Conservation (phyloP, 2,888 invertebrate species). For the Coleophora deauratella region DNA sequence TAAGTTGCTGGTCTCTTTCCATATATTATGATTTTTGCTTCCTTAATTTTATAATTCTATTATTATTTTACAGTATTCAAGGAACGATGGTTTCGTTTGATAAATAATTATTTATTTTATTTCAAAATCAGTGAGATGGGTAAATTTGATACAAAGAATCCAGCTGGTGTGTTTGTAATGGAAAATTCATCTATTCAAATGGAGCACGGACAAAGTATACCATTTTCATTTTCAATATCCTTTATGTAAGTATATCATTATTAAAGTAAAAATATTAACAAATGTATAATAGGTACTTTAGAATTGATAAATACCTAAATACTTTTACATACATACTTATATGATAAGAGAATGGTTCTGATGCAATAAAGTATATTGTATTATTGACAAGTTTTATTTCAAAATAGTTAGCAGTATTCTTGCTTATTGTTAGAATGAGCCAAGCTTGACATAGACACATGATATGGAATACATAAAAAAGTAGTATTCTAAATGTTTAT, state of each 20-base stretch:
- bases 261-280: background rate
- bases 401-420: too few species aligned
- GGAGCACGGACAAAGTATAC: slow-evolving; percentile 78
- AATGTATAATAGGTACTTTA: slow-evolving; percentile 1
- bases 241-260: slow-evolving; percentile 64
- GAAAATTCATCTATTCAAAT: slow-evolving; percentile 81
- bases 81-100: slow-evolving; percentile 84
- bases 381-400: too few species aligned
- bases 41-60: slow-evolving; percentile 11
- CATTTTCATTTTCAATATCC: slow-evolving; percentile 84
- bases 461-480: too few species aligned
- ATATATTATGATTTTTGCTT: too few species aligned
- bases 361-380: too few species aligned
- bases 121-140: slow-evolving; percentile 81
- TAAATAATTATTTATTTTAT: slow-evolving; percentile 84
- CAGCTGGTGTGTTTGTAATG: slow-evolving; percentile 82
- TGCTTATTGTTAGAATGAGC: too few species aligned
- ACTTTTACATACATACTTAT: too few species aligned
- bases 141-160: slow-evolving; percentile 76
- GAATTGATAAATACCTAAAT: too few species aligned
- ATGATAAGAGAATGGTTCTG: too few species aligned
- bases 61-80: slow-evolving; percentile 76
- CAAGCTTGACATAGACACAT: too few species aligned
- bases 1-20: too few species aligned
- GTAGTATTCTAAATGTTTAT: too few species aligned